These are phyloP conservation scores for Sebastes vulpes DNA, from an alignment of 2,797 vertebrate genomes.

Conservation along the genomic window DNA sequence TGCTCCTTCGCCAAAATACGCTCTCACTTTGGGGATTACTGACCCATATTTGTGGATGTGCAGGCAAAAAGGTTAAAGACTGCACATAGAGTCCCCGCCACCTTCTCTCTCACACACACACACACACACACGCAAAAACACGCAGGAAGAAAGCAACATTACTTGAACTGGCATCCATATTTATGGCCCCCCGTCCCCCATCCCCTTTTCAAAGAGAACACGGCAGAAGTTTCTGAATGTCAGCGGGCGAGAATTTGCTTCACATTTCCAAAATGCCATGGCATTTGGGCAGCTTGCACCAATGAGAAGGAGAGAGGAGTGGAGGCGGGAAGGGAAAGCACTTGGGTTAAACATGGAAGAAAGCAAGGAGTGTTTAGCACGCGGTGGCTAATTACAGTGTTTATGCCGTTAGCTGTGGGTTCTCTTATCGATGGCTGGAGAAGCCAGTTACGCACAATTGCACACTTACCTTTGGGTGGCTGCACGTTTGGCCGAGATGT, in stretches of 20 bases:
- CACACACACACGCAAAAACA: slow-evolving; percentile 21
- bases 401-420: slow-evolving; percentile 51
- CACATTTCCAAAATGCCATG: slow-evolving; percentile 91
- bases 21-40: slow-evolving; percentile 85
- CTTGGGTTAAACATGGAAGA: slow-evolving; percentile 68
- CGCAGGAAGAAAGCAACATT: slow-evolving; percentile 71
- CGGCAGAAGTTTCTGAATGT: slow-evolving; percentile 89
- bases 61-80: slow-evolving; percentile 88
- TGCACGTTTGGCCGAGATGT: slow-evolving; percentile 73
- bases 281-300: slow-evolving; percentile 88
- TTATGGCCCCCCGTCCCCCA: slow-evolving; percentile 71
- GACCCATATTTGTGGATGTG: slow-evolving; percentile 86
- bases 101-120: slow-evolving; percentile 13
- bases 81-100: slow-evolving; percentile 64
- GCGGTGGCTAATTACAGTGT: slow-evolving; percentile 75
- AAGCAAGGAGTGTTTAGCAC: slow-evolving; percentile 49
- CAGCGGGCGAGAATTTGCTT: slow-evolving; percentile 85
- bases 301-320: slow-evolving; percentile 72
- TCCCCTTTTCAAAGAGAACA: slow-evolving; percentile 71
- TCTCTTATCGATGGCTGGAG: slow-evolving; percentile 59
- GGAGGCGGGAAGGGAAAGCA: slow-evolving; percentile 61
- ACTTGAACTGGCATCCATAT: slow-evolving; percentile 85
- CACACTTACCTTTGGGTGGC: slow-evolving; percentile 86
- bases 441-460: slow-evolving; percentile 61
- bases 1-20: slow-evolving; percentile 75